Evolutionary conservation across 2,797 vertebrate genomes (phyloP).

Genomic region (Hypotaenidia philippensis): DNA sequence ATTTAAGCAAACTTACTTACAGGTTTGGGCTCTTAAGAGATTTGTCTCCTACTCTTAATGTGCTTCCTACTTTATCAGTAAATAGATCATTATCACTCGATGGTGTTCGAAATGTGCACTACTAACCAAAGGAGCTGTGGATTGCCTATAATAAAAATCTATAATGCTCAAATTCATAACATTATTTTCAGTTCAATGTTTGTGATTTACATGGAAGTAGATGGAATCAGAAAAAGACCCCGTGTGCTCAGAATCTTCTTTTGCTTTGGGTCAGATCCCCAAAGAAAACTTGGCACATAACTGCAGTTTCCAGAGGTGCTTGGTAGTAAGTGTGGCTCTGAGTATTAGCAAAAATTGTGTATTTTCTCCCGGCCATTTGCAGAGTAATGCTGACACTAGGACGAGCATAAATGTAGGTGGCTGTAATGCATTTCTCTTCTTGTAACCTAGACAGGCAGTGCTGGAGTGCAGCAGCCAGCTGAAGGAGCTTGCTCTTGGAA

Average conservation of each 20-base stretch:
- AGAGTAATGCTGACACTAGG: background rate
- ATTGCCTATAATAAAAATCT: background rate
- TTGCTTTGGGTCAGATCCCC: background rate
- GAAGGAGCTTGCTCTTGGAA: background rate
- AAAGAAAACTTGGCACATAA: background rate
- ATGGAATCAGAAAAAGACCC: background rate
- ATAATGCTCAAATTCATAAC: background rate
- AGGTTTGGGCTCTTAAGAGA: background rate
- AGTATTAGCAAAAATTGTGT: background rate
- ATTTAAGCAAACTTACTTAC: conserved; percentile 16
- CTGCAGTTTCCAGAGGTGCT: background rate
- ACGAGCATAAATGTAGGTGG: background rate
- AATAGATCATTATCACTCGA: background rate
- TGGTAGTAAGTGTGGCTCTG: background rate
- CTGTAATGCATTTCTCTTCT: background rate
- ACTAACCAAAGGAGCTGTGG: background rate
- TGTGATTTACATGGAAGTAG: background rate
- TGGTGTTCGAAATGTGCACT: background rate
- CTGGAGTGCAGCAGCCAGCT: conserved; percentile 42
- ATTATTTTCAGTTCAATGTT: background rate
- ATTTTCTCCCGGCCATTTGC: background rate
- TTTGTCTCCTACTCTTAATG: background rate
- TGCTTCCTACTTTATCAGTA: background rate
- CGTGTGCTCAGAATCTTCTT: accelerated
- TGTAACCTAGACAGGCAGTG: background rate